Base-by-base conservation (phyloP, 2,113 vertebrate species). In the Scolopax mira region DNA sequence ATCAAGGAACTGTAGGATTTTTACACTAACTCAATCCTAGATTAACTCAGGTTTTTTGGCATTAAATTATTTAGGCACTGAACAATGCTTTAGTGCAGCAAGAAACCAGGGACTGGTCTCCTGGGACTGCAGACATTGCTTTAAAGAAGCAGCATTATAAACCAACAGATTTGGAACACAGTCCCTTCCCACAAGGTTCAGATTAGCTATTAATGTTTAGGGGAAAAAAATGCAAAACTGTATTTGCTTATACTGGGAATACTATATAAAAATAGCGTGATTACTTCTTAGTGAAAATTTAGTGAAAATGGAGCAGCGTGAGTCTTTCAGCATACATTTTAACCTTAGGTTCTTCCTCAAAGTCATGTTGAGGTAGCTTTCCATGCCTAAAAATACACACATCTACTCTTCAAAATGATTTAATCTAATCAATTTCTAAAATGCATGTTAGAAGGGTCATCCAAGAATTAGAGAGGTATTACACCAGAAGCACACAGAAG, bases 281-380 rank as follows among this genome's bases (percentile, higher is more conserved):
- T 22, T 66, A 44, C 3, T 24, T 35, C 18, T 28, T 31, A 69
- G 8, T n/a, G 71, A 79, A 82, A 82, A 44, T 12, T 58, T 27
- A 35, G n/a, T n/a, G n/a, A n/a, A 58, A 74, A 58, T 35, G n/a
- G 7, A 49, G n/a, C 8, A 54, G 27, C 1, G 1, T 1, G 1
- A 87, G 16, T 28, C 28, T 52, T 90, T 79, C 27, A 52, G 13
- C 8, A 9, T 33, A 31, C 30, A 17, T 66, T 58, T 49, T 27
- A 66, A 41, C 7, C 61, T 69, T 55, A n/a, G 5, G 1, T 37
- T 79, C 71, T 82, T 35, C 42, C 39, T 27, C 2, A 25, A 31
- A 4, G n/a, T 62, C 44, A 67, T 14, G 4, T 7, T 57, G 24
- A 85, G 72, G 9, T 7, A 58, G 18, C 7, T 51, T 90, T 60